Conservation (phyloP, 2,888 invertebrate genomes). For the Drosophila rellima region DNA sequence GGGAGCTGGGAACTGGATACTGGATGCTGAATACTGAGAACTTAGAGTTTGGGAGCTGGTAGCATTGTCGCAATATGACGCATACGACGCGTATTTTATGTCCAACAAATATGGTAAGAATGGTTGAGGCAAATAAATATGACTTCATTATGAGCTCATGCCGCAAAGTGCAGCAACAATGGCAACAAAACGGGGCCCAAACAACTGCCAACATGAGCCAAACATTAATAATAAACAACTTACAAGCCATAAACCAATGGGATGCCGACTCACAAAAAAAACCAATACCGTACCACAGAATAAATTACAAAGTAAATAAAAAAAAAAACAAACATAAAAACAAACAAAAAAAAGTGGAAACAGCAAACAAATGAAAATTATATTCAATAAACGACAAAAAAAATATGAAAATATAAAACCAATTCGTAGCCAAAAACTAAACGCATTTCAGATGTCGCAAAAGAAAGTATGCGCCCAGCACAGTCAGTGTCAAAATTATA, state of each 20-base stretch:
- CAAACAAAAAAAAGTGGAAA: constrained; percentile 28
- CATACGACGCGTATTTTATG: constrained; percentile 65
- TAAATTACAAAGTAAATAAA: constrained; percentile 60
- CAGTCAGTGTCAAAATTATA: constrained; percentile 77
- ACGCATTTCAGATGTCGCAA: constrained; percentile 45
- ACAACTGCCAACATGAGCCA: constrained; percentile 65
- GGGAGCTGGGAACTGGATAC: not conserved
- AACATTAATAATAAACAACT: constrained; percentile 81
- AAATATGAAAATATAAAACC: constrained; percentile 22
- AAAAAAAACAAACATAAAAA: constrained; percentile 24
- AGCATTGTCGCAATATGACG: constrained; percentile 67
- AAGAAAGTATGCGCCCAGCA: constrained; percentile 35
- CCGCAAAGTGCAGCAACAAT: constrained; percentile 55
- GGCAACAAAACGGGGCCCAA: constrained; percentile 33
- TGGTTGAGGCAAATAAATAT: constrained; percentile 58
- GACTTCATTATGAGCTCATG: constrained; percentile 75
- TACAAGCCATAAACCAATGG: constrained; percentile 82
- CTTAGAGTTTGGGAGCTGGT: not conserved
- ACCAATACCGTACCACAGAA: constrained; percentile 41
- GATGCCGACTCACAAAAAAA: constrained; percentile 43
- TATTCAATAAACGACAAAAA: constrained; percentile 17
- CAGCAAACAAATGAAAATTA: constrained; percentile 36
- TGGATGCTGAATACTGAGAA: not conserved
- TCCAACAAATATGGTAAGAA: constrained; percentile 57
- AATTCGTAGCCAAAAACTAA: constrained; percentile 28